Base-by-base conservation (phyloP, 2,113 vertebrate species). In the Apus apus region DNA sequence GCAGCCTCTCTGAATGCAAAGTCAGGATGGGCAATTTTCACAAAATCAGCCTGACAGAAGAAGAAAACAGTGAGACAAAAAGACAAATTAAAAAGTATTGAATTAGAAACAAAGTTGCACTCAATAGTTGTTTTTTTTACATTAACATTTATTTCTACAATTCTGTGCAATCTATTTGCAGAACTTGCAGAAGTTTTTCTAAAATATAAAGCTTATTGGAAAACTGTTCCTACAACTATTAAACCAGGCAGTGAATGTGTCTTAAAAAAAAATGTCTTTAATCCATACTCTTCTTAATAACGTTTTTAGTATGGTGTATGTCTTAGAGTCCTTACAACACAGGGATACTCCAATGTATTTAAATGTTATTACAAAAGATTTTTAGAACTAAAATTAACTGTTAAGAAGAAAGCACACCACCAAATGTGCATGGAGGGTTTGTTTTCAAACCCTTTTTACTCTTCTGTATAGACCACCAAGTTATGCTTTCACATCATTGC, bases 21-120 rank as follows among this genome's bases (percentile, higher is more conserved):
- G 91, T 99, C 98, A 15, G 99, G 99, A 91, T 99, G 99, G 56
- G 99, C 99, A 50, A 99, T 98, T 97, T 99, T 99, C 50, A 99
- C 98, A 97, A 99, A 99, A 96, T 99, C 99, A 36, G 99, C 99
- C 99, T 99, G 92, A 67, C 13, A 20, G 32, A 84, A 65, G 26
- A 90, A 67, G 32, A 74, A 93, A 57, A 81, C 5, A 75, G 14
- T 54, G 12, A 89, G 15, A 38, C 25, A 91, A 75, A 95, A 72
- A 93, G 34, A 87, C 12, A 53, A 84, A 82, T 21, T 15, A 67
- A 56, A 46, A 50, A 36, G 29, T 10, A 13, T 18, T 56, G 17
- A 30, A 27, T 43, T 60, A 78, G 40, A 89, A 70, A 43, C 14
- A 50, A 32, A 20, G 51, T 46, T 81, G 25, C 20, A 51, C 19